Percentiles rank a stretch among this genome's conserved stretches.
phyloP scores from a whole-genome alignment of 2,113 vertebrate genomes.

The Nyctibius bracteatus region DNA sequence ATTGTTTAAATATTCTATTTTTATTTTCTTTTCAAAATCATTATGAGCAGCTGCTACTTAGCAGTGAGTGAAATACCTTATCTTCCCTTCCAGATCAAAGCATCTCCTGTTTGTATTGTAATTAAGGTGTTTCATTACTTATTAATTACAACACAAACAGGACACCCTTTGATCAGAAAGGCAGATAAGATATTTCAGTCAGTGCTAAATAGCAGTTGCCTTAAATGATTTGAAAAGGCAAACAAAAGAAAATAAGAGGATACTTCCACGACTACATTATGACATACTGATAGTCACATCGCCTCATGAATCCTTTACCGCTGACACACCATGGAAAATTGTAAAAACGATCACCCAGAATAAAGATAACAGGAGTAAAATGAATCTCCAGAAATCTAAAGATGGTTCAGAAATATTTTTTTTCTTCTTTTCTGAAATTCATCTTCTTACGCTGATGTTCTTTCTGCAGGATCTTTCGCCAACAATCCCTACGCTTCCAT shows the following conservation, averaged over 20 bases:
- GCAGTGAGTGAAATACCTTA: background rate
- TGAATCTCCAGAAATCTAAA: background rate
- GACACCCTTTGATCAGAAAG: slow-evolving; percentile 23
- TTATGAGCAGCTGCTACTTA: background rate
- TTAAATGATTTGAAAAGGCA: background rate
- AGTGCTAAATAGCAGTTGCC: background rate
- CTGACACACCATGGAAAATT: background rate
- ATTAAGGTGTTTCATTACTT: slow-evolving; percentile 48
- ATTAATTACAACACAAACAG: slow-evolving; percentile 40
- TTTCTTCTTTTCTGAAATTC: background rate
- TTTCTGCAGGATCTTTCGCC: background rate
- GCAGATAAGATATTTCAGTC: slow-evolving; percentile 7
- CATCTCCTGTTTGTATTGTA: slow-evolving; percentile 14
- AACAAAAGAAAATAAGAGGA: slow-evolving; percentile 19
- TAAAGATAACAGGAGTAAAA: background rate
- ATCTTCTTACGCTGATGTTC: background rate
- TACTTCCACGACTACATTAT: background rate
- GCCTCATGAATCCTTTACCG: background rate
- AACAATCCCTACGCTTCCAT: background rate
- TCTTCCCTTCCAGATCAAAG: slow-evolving; percentile 33
- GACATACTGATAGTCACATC: background rate
- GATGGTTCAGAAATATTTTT: fast-evolving
- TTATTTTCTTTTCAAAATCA: slow-evolving; percentile 33
- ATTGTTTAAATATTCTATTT: slow-evolving; percentile 29
- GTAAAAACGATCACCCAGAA: background rate